A percentile compares a stretch with the other conserved stretches of the same genome.
These are phyloP conservation scores for Heliopora coerulea DNA, from an alignment of 92 coral and sea anemone species.

Conservation along the genomic window DNA sequence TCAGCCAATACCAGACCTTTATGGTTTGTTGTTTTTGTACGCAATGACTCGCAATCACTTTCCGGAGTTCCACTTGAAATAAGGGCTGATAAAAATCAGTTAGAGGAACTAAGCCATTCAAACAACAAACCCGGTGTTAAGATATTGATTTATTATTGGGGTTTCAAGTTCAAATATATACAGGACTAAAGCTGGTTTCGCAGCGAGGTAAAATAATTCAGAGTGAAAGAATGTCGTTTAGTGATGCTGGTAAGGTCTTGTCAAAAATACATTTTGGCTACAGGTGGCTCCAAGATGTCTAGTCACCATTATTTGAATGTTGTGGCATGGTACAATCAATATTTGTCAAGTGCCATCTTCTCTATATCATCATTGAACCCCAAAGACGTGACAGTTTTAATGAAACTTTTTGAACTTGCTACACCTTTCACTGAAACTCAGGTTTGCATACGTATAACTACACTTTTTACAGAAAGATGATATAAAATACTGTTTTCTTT, in stretches of 20 bases:
- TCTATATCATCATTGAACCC: slow-evolving; percentile 2
- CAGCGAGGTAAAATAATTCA: background rate
- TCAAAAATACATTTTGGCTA: background rate
- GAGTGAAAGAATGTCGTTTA: background rate
- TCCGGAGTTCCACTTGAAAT: background rate
- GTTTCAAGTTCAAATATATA: slow-evolving; percentile 15
- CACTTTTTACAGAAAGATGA: background rate
- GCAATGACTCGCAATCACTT: background rate
- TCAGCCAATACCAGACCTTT: background rate
- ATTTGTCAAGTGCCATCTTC: background rate
- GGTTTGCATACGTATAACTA: slow-evolving; percentile 5
- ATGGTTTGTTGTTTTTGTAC: background rate
- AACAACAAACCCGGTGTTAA: slow-evolving; percentile 14
- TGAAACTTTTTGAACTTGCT: background rate
- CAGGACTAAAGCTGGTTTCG: background rate
- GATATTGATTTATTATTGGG: slow-evolving; percentile 11
- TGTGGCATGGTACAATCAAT: slow-evolving; percentile 26
- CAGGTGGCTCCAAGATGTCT: slow-evolving; percentile 25
- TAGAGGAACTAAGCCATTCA: slow-evolving; percentile 18
- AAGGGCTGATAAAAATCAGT: slow-evolving; percentile 19
- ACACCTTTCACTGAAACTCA: background rate
- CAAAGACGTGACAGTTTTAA: background rate
- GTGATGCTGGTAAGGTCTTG: background rate
- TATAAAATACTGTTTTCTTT: slow-evolving; percentile 27
- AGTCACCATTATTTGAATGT: slow-evolving; percentile 30